A percentile compares a stretch with the other conserved stretches of the same genome.
These are phyloP conservation scores for Agrypnia vestita DNA, from an alignment of 1,140 invertebrate genomes.

Conservation along the genomic window DNA sequence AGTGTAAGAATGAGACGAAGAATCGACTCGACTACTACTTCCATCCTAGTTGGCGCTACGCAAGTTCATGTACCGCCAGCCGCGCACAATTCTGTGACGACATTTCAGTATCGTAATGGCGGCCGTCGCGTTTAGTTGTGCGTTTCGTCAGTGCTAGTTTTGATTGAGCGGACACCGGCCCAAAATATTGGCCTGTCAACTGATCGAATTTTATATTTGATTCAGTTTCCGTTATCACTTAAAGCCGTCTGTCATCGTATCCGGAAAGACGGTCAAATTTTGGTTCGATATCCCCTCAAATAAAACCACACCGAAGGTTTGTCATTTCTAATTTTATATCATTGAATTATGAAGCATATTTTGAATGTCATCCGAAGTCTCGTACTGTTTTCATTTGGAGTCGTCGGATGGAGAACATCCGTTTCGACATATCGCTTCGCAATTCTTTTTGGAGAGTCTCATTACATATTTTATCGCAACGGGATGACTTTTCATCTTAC, in stretches of 20 bases:
- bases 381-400: conserved; percentile 9
- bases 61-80: conserved; percentile 63
- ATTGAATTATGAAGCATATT: conserved; percentile 18
- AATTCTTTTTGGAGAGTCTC: not conserved
- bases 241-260: conserved; percentile 63
- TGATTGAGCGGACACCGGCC: conserved; percentile 73
- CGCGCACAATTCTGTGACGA: conserved; percentile 60
- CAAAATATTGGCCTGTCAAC: conserved; percentile 74
- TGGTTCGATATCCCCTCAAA: conserved; percentile 73
- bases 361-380: conserved; percentile 26
- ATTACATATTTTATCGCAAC: conserved; percentile 33
- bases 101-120: conserved; percentile 72
- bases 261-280: conserved; percentile 71
- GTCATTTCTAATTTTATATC: conserved; percentile 63
- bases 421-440: conserved; percentile 1
- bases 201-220: conserved; percentile 65
- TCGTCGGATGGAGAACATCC: conserved; percentile 28
- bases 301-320: conserved; percentile 72
- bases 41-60: conserved; percentile 63
- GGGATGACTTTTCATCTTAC: conserved; percentile 17
- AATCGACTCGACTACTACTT: not conserved
- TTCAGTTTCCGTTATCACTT: conserved; percentile 67
- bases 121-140: conserved; percentile 69
- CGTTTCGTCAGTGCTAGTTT: conserved; percentile 65
- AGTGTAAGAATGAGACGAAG: conserved; percentile 23